Conservation (phyloP, 2,113 vertebrate genomes). For the Hirundichthys speculiger region DNA sequence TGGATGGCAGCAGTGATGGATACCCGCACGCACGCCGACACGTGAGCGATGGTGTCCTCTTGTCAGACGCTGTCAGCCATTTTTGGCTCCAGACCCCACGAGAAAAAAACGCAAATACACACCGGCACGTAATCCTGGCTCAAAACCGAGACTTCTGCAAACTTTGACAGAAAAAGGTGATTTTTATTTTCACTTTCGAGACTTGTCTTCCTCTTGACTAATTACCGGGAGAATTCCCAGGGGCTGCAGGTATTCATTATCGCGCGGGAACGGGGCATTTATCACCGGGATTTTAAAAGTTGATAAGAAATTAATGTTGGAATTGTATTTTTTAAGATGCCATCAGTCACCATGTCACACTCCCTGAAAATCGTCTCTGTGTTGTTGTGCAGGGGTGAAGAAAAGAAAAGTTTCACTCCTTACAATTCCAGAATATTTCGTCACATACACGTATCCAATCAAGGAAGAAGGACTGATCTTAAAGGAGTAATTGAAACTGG, state of each 20-base stretch:
- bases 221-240: conserved; percentile 51
- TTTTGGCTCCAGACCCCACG: conserved; percentile 26
- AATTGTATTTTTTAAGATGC: conserved; percentile 66
- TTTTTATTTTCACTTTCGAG: conserved; percentile 51
- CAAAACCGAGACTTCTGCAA: conserved; percentile 6
- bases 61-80: conserved; percentile 20
- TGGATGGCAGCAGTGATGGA: conserved; percentile 48
- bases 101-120: neutral
- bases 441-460: too few species aligned
- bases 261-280: conserved; percentile 51
- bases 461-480: too few species aligned
- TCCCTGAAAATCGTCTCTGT: conserved; percentile 1
- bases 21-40: neutral
- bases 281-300: conserved; percentile 59
- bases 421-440: too few species aligned
- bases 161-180: conserved; percentile 35
- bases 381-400: neutral
- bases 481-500: too few species aligned
- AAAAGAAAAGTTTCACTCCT: too few species aligned
- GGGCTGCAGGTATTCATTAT: conserved; percentile 67
- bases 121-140: neutral
- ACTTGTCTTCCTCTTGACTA: conserved; percentile 59
- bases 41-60: conserved; percentile 16
- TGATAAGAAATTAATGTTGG: conserved; percentile 62
- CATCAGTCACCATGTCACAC: conserved; percentile 52